phyloP scores from a whole-genome alignment of 2,888 invertebrate species.

The Thyatira batis region DNA sequence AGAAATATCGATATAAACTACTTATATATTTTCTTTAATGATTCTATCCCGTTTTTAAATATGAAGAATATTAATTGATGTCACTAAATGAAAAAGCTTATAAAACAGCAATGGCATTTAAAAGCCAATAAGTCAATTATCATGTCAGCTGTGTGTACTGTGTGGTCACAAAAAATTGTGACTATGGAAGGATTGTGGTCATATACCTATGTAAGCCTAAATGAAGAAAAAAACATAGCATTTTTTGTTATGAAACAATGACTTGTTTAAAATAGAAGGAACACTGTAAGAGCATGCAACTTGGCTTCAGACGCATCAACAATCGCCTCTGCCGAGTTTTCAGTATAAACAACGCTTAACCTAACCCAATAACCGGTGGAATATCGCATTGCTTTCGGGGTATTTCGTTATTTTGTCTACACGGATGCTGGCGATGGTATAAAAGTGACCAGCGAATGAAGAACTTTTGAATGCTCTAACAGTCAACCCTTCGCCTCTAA shows the following conservation, averaged over 20 bases:
- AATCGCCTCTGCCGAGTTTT: constrained; percentile 64
- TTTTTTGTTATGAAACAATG: constrained; percentile 23
- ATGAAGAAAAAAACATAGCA: too few relatives aligned
- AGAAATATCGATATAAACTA: too few relatives aligned
- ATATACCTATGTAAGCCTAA: too few relatives aligned
- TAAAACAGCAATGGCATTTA: too few relatives aligned
- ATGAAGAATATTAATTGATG: too few relatives aligned
- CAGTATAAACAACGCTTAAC: constrained; percentile 76
- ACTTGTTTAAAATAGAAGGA: constrained; percentile 52
- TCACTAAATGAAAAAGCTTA: too few relatives aligned
- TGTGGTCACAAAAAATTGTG: too few relatives aligned
- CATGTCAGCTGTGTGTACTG: too few relatives aligned
- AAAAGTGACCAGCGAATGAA: constrained; percentile 47
- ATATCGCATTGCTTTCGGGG: constrained; percentile 79
- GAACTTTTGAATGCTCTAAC: constrained; percentile 41
- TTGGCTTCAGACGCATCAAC: constrained; percentile 77
- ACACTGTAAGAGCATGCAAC: constrained; percentile 58
- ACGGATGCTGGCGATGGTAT: constrained; percentile 76
- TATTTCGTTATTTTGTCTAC: constrained; percentile 82
- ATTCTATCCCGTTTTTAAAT: too few relatives aligned
- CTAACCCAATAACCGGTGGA: constrained; percentile 78
- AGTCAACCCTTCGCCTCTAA: constrained; percentile 31
- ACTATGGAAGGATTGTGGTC: too few relatives aligned
- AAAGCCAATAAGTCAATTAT: too few relatives aligned
- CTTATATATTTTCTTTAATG: too few relatives aligned